phyloP scores from a whole-genome alignment of 2,888 invertebrate species.

The Eugnorisma glareosa region DNA sequence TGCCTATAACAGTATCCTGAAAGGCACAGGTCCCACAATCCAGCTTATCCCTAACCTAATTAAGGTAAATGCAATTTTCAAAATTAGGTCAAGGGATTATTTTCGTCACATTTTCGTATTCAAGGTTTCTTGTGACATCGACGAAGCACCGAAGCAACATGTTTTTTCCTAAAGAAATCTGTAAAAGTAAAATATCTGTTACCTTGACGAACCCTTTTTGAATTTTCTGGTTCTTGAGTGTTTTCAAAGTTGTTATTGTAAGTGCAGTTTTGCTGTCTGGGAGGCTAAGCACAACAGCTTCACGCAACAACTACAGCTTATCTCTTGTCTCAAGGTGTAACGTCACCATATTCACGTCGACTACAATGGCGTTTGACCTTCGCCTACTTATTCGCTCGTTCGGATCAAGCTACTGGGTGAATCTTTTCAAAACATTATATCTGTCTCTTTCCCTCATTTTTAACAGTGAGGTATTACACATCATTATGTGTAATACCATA shows the following conservation, averaged over 20 bases:
- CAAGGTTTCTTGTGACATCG: conserved; percentile 13
- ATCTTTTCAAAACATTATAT: conserved; percentile 84
- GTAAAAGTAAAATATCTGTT: conserved; percentile 11
- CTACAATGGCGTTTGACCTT: conserved; percentile 88
- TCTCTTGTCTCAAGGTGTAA: conserved; percentile 76
- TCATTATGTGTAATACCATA: conserved; percentile 13
- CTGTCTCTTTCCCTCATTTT: conserved; percentile 71
- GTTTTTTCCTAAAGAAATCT: background rate
- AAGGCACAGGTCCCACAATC: background rate
- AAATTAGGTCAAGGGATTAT: conserved; percentile 15
- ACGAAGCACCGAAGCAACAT: background rate
- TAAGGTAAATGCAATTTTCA: too few relatives aligned
- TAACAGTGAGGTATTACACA: conserved; percentile 55
- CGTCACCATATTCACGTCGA: conserved; percentile 83
- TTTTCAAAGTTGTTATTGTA: conserved; percentile 1
- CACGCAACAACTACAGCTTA: conserved; percentile 73
- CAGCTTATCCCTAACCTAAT: background rate
- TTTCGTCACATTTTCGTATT: conserved; percentile 23
- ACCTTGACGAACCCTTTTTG: conserved; percentile 13
- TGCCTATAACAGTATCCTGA: background rate
- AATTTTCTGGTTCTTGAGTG: conserved; percentile 7
- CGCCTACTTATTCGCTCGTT: conserved; percentile 88
- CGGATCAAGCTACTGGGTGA: conserved; percentile 83
- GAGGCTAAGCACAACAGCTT: conserved; percentile 56
- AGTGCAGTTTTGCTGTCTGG: conserved; percentile 18